Conservation (phyloP, 2,797 vertebrate genomes). For the Kryptopterus vitreolus region DNA sequence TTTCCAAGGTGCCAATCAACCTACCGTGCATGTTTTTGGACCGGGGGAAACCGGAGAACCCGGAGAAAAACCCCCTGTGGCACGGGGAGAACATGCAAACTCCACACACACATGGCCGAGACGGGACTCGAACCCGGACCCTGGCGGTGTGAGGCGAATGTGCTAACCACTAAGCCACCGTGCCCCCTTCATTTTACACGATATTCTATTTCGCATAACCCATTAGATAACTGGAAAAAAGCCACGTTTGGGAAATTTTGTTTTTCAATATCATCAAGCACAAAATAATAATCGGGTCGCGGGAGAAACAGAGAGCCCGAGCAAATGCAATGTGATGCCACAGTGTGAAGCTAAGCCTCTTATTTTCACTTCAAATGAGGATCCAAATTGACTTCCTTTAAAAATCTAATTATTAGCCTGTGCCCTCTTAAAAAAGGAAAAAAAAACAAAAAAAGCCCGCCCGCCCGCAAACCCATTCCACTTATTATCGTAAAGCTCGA, state of each 20-base stretch:
- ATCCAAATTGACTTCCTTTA: slow-evolving; percentile 78
- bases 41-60: too few relatives aligned
- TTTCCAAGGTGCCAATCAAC: too few relatives aligned
- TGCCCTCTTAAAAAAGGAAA: slow-evolving; percentile 76
- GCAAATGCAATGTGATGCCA: slow-evolving; percentile 71
- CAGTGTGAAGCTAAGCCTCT: slow-evolving; percentile 74
- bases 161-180: too few relatives aligned
- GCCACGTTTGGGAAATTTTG: slow-evolving; percentile 51
- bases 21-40: too few relatives aligned
- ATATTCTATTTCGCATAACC: slow-evolving; percentile 24
- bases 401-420: slow-evolving; percentile 78
- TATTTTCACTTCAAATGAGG: slow-evolving; percentile 78
- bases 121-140: too few relatives aligned
- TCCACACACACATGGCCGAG: too few relatives aligned
- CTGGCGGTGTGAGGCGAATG: too few relatives aligned
- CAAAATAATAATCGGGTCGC: slow-evolving; percentile 58
- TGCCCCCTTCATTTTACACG: too few relatives aligned
- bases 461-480: slow-evolving; percentile 68
- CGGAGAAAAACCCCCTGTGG: too few relatives aligned
- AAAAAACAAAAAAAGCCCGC: too few relatives aligned
- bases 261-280: slow-evolving; percentile 35
- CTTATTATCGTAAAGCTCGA: slow-evolving; percentile 79
- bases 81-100: too few relatives aligned
- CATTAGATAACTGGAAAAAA: slow-evolving; percentile 34
- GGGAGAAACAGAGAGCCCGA: slow-evolving; percentile 64